phyloP scores from a whole-genome alignment of 2,797 vertebrate genomes.

The Catamblyrhynchus diadema region DNA sequence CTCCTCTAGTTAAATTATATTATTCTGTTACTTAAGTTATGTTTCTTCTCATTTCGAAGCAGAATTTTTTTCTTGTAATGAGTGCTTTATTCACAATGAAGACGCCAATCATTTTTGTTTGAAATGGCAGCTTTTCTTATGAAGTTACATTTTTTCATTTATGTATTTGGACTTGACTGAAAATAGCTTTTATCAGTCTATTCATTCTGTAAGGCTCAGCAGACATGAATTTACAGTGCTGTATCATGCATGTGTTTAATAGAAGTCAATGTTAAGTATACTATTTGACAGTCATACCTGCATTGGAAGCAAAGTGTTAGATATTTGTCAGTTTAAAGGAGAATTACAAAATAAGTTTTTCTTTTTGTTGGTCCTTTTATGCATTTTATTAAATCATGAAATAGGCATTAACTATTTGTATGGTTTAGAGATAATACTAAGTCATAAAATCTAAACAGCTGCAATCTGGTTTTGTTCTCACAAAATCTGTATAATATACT shows the following conservation, averaged over 20 bases:
- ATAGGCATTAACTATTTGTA: background rate
- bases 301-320: background rate
- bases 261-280: background rate
- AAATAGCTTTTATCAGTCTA: background rate
- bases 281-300: background rate
- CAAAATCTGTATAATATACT: background rate
- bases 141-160: background rate
- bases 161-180: background rate
- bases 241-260: background rate
- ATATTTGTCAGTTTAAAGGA: background rate
- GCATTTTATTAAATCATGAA: background rate
- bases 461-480: background rate
- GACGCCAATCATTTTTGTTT: background rate
- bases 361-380: background rate
- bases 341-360: background rate
- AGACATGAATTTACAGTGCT: background rate
- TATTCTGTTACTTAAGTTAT: background rate
- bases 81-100: background rate
- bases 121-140: background rate
- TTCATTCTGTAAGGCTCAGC: background rate
- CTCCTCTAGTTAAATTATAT: constrained; percentile 8
- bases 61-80: background rate
- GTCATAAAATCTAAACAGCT: background rate
- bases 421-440: background rate
- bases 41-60: background rate